Percentiles rank a stretch among this genome's conserved stretches.
Evolutionary conservation across 2,888 invertebrate genomes (phyloP).

Genomic region (Philereme vetulata): DNA sequence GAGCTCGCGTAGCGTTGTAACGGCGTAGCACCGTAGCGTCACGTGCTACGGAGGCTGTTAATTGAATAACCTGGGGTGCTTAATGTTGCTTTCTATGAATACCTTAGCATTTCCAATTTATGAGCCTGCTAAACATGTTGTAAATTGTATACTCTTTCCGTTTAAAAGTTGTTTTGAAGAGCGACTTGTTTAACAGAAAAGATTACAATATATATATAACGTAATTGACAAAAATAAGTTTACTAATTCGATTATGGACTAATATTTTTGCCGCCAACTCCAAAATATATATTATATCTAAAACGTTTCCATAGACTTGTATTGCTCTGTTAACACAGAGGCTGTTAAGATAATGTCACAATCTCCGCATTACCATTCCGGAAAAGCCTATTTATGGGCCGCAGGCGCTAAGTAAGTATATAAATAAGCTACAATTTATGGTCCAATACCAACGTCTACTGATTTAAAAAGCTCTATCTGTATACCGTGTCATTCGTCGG

Average conservation of each 20-base stretch:
- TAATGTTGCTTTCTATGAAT: slow-evolving; percentile 50
- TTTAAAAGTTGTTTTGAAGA: background rate
- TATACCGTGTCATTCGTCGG: too few relatives aligned
- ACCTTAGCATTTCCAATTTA: slow-evolving; percentile 6
- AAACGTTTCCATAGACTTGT: slow-evolving; percentile 8
- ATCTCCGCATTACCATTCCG: slow-evolving; percentile 54
- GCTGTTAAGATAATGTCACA: slow-evolving; percentile 46
- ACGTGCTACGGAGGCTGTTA: slow-evolving; percentile 64
- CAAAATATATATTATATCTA: slow-evolving; percentile 22
- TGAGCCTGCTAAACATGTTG: background rate
- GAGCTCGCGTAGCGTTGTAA: slow-evolving; percentile 35
- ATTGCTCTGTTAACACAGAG: slow-evolving; percentile 18
- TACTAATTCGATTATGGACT: background rate
- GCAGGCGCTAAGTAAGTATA: slow-evolving; percentile 43
- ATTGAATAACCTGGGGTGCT: slow-evolving; percentile 57
- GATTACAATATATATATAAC: too few relatives aligned
- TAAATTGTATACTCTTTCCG: background rate
- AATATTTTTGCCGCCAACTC: background rate
- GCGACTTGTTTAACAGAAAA: background rate
- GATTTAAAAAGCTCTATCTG: background rate
- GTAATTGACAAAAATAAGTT: background rate
- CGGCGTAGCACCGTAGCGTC: slow-evolving; percentile 49
- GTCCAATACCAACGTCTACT: slow-evolving; percentile 2
- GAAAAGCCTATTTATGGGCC: slow-evolving; percentile 41
- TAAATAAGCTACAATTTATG: slow-evolving; percentile 44